Evolutionary conservation across 1,140 invertebrate genomes (phyloP), one percentile per base, ranked within the genome.

Genomic region (Idris sp.): DNA sequence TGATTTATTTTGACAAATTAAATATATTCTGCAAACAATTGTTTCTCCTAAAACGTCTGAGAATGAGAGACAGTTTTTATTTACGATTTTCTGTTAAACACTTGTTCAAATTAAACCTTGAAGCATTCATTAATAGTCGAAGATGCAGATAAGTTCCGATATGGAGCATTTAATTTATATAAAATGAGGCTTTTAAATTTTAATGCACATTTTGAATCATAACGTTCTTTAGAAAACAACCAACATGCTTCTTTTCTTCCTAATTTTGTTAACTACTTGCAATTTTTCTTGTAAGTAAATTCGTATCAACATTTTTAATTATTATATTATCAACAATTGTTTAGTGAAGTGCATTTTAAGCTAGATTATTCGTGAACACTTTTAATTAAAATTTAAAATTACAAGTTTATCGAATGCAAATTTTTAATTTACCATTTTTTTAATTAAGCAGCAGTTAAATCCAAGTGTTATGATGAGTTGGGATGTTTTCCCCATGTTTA

Each of bases 401-500:
- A n/a, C n/a, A n/a, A n/a, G n/a, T n/a, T n/a, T n/a, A n/a, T n/a
- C n/a, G n/a, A n/a, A n/a, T n/a, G n/a, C n/a, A n/a, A n/a, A n/a
- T n/a, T n/a, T n/a, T n/a, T n/a, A n/a, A n/a, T n/a, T n/a, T n/a
- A n/a, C n/a, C n/a, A n/a, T n/a, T n/a, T n/a, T 40, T 15, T 15
- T 48, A 19, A 14, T 15, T 18, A 13, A 43, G 1, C 30, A 43
- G 46, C 19, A 33, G 31, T 13, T 4, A 9, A 48, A 18, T 38
- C 41, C 0, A 49, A 40, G 28, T 72, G 68, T 14, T 79, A 77
- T 31, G 28, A 62, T 13, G 64, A 77, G 36, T 48, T 79, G 4
- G 78, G 75, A 43, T 77, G 74, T 30, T 79, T 79, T 56, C 16
- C 15, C 2, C 77, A 64, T 14, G 35, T 51, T 2, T 76, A 77